These are phyloP conservation scores for Crotalus horridus DNA, from an alignment of 2,113 vertebrate genomes.

Conservation along the genomic window DNA sequence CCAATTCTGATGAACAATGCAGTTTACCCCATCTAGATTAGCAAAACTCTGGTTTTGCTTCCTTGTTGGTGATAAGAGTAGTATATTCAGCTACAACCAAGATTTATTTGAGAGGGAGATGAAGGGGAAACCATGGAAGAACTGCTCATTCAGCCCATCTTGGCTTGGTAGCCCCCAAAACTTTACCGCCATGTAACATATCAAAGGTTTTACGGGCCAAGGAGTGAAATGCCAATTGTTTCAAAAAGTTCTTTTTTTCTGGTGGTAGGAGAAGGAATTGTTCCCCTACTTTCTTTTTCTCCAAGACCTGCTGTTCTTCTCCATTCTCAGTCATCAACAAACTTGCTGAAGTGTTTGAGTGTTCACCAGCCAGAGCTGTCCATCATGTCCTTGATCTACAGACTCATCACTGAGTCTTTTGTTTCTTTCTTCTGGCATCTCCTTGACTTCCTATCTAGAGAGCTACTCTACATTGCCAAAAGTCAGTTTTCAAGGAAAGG, in stretches of 20 bases:
- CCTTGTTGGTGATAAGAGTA: no score
- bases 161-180: no score
- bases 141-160: no score
- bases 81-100: no score
- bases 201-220: background rate
- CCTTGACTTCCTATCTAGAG: conserved; percentile 60
- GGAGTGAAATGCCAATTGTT: background rate
- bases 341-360: conserved; percentile 53
- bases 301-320: conserved; percentile 52
- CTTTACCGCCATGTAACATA: no score
- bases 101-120: no score
- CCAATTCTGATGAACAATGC: no score
- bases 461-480: conserved; percentile 46
- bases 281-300: conserved; percentile 42
- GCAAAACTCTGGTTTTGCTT: no score
- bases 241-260: background rate
- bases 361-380: conserved; percentile 58
- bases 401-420: conserved; percentile 49
- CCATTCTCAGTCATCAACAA: conserved; percentile 46
- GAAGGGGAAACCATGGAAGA: no score
- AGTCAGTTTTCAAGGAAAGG: conserved; percentile 27
- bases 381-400: conserved; percentile 57
- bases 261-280: background rate
- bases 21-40: no score
- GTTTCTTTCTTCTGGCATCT: conserved; percentile 63